Evolutionary conservation across 2,797 vertebrate species (phyloP).

Genomic region (Coreius guichenoti): DNA sequence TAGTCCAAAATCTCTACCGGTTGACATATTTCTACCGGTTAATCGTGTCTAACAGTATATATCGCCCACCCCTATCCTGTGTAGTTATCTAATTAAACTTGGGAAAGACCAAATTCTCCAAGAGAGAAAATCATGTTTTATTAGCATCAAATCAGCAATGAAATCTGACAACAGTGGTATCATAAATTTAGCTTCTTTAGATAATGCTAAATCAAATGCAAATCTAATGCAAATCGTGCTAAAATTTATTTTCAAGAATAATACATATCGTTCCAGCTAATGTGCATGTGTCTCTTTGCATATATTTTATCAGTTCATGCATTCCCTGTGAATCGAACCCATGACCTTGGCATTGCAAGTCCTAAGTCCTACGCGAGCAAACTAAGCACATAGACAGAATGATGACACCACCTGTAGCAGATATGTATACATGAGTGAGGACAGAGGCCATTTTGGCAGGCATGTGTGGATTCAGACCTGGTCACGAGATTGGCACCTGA

Average conservation of each 20-base stretch:
- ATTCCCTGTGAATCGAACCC: background rate
- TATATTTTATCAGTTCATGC: background rate
- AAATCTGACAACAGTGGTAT: background rate
- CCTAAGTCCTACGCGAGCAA: background rate
- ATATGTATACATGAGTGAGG: background rate
- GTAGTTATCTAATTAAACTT: background rate
- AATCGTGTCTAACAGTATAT: too few species aligned
- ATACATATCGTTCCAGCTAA: background rate
- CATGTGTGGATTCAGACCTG: background rate
- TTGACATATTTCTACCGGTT: too few species aligned
- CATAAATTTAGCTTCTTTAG: background rate
- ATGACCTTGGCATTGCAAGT: background rate
- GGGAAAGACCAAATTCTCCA: background rate
- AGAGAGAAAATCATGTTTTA: background rate
- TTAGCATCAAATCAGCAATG: background rate
- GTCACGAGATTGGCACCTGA: background rate
- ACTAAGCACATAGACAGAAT: background rate
- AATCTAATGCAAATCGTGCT: background rate
- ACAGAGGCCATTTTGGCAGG: background rate
- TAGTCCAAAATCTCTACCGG: too few species aligned
- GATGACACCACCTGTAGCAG: slow-evolving; percentile 3
- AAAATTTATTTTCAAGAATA: background rate
- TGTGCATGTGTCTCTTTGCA: background rate
- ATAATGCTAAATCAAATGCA: too few species aligned
- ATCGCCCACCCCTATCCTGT: too few species aligned